Percentiles rank a stretch among this genome's conserved stretches.
Conservation (phyloP, 2,888 invertebrate species). For the Chymomyza caudatula region DNA sequence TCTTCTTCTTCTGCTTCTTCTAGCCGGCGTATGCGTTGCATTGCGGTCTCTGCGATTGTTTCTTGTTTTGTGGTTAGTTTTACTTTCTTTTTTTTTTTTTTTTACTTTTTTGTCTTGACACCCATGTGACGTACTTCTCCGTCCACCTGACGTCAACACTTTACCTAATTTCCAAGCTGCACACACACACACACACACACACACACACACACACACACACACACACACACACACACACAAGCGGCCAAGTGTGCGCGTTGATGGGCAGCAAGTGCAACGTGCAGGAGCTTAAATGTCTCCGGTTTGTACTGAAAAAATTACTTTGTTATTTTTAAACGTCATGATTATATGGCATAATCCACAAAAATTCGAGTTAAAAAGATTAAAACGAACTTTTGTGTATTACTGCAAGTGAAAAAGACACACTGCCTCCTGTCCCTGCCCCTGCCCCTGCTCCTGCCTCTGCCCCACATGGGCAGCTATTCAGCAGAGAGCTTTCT, state of each 20-base stretch:
- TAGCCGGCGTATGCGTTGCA: neutral
- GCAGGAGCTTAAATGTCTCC: neutral
- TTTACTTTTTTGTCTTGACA: neutral
- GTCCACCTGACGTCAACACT: constrained; percentile 21
- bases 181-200: neutral
- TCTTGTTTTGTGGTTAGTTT: neutral
- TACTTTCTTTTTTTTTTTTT: neutral
- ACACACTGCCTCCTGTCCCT: neutral
- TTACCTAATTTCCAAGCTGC: constrained; percentile 11
- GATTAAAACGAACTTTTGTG: neutral
- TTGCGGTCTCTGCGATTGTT: neutral
- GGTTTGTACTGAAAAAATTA: neutral
- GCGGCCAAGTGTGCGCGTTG: neutral
- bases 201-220: neutral
- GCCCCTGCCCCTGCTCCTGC: too few relatives aligned
- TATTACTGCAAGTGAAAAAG: neutral
- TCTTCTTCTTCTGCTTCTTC: neutral
- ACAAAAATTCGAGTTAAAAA: neutral
- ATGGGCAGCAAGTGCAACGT: neutral
- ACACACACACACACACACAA: neutral
- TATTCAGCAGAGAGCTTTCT: neutral
- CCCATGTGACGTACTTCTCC: neutral
- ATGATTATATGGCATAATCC: constrained; percentile 1
- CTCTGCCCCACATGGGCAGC: too few relatives aligned
- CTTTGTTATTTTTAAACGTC: neutral